Evolutionary conservation across 2,113 vertebrate species (phyloP), one percentile per base, ranked within the genome.

Genomic region (Petroica traversi): DNA sequence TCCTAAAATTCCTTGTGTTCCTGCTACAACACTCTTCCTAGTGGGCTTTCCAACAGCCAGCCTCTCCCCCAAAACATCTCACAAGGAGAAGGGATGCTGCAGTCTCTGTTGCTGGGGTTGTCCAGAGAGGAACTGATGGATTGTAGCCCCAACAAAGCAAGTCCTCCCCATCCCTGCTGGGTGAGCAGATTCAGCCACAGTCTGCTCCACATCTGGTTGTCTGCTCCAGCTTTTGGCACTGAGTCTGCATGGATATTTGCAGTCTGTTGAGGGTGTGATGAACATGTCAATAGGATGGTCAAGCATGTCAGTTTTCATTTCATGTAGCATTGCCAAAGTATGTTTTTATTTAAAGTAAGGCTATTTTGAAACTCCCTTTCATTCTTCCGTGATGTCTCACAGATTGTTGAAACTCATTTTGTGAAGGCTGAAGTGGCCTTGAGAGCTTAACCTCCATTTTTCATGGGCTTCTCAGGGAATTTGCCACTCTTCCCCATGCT

Each of bases 291-390:
- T 91, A 83, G 1, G 38, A 85, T 77, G 87, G 92, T 95, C 93
- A 96, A 89, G 72, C 67, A 85, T 40, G 3, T 88, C 69, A 49
- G 74, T 82, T 95, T 92, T 73, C 34, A 89, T 85, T 96, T 96
- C 46, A 79, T 5, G 4, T 51, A 73, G 46, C 18, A 8, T 64
- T 93, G 91, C 87, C 81, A 89, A 94, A 95, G 43, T 58, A 85
- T 92, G 87, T 79, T 95, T 94, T 95, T 94, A 85, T 96, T 96
- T 95, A 85, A 97, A 88, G 74, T 24, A 61, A 55, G 67, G 58
- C 34, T 91, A 38, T 95, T 97, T 87, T 88, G 89, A 94, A 96
- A 91, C 51, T 88, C 34, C 54, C 51, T 88, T 85, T 95, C 87
- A 94, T 96, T 94, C 85, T 83, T 95, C 81, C 0, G 0, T 69